Percentiles rank a stretch among this genome's conserved stretches.
Conservation (phyloP, 2,888 invertebrate species). For the Drosophila kokeensis region DNA sequence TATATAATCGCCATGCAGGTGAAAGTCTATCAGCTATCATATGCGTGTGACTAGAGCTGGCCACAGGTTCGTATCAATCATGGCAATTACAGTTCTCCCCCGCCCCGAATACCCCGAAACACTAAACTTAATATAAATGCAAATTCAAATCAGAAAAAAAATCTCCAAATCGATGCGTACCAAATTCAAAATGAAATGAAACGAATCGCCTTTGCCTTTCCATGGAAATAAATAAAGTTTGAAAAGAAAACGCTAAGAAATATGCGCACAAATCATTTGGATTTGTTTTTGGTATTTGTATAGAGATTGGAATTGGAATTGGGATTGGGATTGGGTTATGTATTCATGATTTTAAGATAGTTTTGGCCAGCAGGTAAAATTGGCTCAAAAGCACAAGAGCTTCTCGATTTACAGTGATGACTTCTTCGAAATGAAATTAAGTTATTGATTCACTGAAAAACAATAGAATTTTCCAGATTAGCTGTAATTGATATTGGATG, state of each 20-base stretch:
- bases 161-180: conserved; percentile 67
- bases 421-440: not conserved
- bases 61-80: conserved; percentile 66
- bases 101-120: conserved; percentile 24
- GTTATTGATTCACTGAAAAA: not conserved
- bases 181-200: conserved; percentile 79
- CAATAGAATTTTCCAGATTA: not conserved
- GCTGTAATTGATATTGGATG: not conserved
- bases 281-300: conserved; percentile 14
- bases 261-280: conserved; percentile 76
- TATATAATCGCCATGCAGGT: conserved; percentile 29
- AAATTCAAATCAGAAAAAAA: conserved; percentile 62
- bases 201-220: conserved; percentile 65
- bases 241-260: conserved; percentile 57
- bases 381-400: conserved; percentile 22
- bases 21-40: conserved; percentile 27
- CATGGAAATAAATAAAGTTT: conserved; percentile 72
- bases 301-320: conserved; percentile 4
- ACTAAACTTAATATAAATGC: conserved; percentile 76
- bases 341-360: conserved; percentile 54
- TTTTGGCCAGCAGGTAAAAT: conserved; percentile 42
- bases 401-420: conserved; percentile 36
- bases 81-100: conserved; percentile 46
- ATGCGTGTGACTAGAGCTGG: conserved; percentile 15
- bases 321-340: conserved; percentile 25